A percentile compares a stretch with the other conserved stretches of the same genome.
Evolutionary conservation across 2,888 invertebrate genomes (phyloP).

Genomic region (Ernsta delagoae): DNA sequence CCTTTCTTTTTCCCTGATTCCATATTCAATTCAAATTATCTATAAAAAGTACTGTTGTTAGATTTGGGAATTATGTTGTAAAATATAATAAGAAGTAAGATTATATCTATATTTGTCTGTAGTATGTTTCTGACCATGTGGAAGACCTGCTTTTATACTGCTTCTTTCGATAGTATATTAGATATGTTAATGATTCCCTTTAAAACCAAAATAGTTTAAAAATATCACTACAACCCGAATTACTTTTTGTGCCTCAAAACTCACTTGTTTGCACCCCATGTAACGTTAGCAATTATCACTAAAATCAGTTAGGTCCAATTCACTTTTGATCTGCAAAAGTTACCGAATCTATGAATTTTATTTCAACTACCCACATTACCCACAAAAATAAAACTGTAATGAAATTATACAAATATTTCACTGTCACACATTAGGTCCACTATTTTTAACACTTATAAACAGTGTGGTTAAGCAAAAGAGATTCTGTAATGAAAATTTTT

Average conservation of each 20-base stretch:
- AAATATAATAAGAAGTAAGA: too few relatives aligned
- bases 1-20: constrained; percentile 82
- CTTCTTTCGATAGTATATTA: not conserved
- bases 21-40: constrained; percentile 63
- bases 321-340: constrained; percentile 1
- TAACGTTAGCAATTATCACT: constrained; percentile 20
- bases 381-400: constrained; percentile 21
- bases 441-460: not conserved
- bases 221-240: not conserved
- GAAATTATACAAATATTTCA: not conserved
- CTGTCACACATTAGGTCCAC: not conserved
- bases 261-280: constrained; percentile 11
- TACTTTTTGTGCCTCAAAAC: not conserved
- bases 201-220: not conserved
- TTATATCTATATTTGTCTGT: not conserved
- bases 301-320: constrained; percentile 20
- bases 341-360: constrained; percentile 5
- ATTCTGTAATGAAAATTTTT: too few relatives aligned
- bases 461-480: too few relatives aligned
- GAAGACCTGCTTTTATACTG: not conserved
- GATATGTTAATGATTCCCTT: not conserved
- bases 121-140: not conserved
- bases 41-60: constrained; percentile 5
- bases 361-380: constrained; percentile 31
- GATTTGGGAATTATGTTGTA: too few relatives aligned